Conservation (phyloP, 2,888 invertebrate species). For the Rugalucina vietnamica region DNA sequence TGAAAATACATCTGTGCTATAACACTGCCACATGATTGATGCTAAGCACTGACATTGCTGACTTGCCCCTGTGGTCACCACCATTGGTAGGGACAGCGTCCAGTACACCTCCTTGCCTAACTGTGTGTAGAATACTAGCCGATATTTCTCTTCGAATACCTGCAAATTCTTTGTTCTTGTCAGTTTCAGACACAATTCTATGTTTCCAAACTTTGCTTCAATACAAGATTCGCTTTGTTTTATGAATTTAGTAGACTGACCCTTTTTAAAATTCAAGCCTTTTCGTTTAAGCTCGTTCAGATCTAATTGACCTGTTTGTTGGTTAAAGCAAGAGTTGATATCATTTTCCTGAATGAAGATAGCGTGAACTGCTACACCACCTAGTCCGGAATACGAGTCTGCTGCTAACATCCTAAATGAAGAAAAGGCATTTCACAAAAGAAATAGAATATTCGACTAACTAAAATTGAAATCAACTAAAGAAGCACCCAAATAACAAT, state of each 20-base stretch:
- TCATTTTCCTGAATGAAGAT: not conserved
- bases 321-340: not conserved
- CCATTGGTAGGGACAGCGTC: slow-evolving; percentile 70
- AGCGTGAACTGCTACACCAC: not conserved
- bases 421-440: no score
- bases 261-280: not conserved
- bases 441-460: no score
- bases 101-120: not conserved
- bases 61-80: slow-evolving; percentile 69
- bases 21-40: slow-evolving; percentile 70
- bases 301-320: not conserved
- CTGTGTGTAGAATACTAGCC: not conserved
- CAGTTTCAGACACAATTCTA: not conserved
- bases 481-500: no score
- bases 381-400: not conserved
- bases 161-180: not conserved
- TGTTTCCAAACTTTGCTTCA: not conserved
- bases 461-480: no score
- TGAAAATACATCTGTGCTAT: slow-evolving; percentile 51
- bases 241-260: not conserved
- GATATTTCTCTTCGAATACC: not conserved
- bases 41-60: slow-evolving; percentile 68
- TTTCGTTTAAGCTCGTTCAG: not conserved
- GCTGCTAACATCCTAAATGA: not conserved
- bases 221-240: not conserved